Evolutionary conservation across 2,888 invertebrate species (phyloP).

Genomic region (Hirtodrosophila duncani): DNA sequence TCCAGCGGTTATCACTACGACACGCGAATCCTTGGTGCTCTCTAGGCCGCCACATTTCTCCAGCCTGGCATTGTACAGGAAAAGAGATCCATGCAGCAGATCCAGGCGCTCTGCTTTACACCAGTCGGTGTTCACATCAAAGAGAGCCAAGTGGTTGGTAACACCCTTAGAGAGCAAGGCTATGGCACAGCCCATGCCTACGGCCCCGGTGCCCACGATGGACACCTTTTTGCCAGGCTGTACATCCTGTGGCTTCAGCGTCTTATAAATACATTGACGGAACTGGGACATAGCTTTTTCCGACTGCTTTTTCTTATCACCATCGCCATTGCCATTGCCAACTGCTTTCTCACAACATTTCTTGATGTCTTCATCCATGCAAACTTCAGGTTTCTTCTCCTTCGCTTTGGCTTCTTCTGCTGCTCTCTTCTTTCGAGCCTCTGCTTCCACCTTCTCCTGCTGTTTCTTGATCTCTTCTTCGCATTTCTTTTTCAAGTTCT

Average conservation of each 20-base stretch:
- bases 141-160: slow-evolving; percentile 86
- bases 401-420: not conserved
- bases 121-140: slow-evolving; percentile 88
- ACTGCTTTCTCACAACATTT: not conserved
- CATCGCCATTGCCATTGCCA: not conserved
- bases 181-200: slow-evolving; percentile 92
- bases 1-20: slow-evolving; percentile 92
- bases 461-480: not conserved
- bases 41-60: slow-evolving; percentile 84
- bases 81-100: slow-evolving; percentile 89
- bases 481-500: not conserved
- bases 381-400: too few relatives aligned
- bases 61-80: slow-evolving; percentile 86
- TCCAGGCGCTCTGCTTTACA: slow-evolving; percentile 91
- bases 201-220: slow-evolving; percentile 89
- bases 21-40: slow-evolving; percentile 85
- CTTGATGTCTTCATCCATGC: not conserved
- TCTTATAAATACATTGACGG: slow-evolving; percentile 20
- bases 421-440: not conserved
- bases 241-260: slow-evolving; percentile 3
- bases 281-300: not conserved
- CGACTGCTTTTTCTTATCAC: not conserved
- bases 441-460: not conserved
- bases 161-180: slow-evolving; percentile 87
- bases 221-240: slow-evolving; percentile 84